phyloP scores from a whole-genome alignment of 2,113 vertebrate species.

The Aspidoscelis tigris region DNA sequence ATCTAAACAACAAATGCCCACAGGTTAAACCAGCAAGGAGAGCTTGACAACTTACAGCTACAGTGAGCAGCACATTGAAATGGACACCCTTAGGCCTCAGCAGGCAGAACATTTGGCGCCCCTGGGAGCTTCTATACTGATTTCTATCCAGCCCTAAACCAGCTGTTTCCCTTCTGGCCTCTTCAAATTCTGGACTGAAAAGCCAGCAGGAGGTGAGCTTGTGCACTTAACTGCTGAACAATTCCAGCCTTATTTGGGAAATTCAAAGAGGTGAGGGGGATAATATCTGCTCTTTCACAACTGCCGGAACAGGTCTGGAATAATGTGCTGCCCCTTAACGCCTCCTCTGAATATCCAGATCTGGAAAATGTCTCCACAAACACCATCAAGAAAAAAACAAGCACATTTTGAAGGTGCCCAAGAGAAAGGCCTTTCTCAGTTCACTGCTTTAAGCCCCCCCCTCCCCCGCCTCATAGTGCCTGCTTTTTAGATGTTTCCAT shows the following conservation, averaged over 20 bases:
- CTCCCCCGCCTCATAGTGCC: no score
- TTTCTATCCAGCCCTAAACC: neutral
- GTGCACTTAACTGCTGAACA: neutral
- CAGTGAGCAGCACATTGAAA: no score
- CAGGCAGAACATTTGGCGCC: no score
- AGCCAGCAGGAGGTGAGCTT: neutral
- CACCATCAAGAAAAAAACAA: no score
- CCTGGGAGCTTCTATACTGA: no score
- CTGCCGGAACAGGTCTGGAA: neutral
- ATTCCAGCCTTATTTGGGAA: neutral
- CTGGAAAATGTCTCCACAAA: neutral
- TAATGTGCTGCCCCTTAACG: neutral
- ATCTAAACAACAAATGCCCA: constrained; percentile 79
- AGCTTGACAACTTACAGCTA: no score
- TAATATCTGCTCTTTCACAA: neutral
- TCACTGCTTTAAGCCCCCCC: neutral
- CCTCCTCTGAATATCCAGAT: neutral
- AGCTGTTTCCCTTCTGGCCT: neutral
- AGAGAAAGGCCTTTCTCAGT: neutral
- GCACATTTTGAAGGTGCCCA: no score
- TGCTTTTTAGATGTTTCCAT: neutral
- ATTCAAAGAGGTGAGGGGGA: neutral
- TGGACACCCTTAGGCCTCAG: neutral
- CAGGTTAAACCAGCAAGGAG: neutral
- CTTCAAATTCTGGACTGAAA: neutral